Percentiles rank a stretch among this genome's conserved stretches.
Conservation (phyloP, 2,797 vertebrate genomes). For the Limnodromus scolopaceus region DNA sequence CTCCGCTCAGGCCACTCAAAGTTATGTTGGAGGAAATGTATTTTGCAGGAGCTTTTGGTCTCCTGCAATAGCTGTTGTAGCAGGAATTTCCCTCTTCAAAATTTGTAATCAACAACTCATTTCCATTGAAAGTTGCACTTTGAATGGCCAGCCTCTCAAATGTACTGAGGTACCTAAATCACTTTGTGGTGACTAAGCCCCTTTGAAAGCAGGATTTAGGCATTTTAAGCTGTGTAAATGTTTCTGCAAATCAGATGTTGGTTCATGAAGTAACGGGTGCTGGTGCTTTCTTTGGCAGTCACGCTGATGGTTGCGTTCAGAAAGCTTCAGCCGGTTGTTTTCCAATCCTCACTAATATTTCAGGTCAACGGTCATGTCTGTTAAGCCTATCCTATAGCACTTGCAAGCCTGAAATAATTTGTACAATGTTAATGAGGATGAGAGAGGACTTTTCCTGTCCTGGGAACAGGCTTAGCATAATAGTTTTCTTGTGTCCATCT, state of each 20-base stretch:
- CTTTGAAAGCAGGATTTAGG: slow-evolving; percentile 26
- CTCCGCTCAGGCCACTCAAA: too few relatives aligned
- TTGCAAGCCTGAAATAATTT: slow-evolving; percentile 44
- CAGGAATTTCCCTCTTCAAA: background rate
- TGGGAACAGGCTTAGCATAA: background rate
- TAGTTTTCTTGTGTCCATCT: background rate
- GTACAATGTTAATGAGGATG: slow-evolving; percentile 15
- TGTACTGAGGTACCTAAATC: background rate
- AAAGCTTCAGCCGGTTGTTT: background rate
- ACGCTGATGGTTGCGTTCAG: background rate
- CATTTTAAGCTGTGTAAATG: background rate
- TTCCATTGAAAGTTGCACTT: background rate
- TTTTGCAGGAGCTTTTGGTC: background rate
- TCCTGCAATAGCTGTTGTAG: background rate
- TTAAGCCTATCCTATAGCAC: background rate
- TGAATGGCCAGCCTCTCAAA: background rate
- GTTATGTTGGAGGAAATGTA: background rate
- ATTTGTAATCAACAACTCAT: background rate
- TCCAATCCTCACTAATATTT: background rate
- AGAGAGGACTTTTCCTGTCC: slow-evolving; percentile 32
- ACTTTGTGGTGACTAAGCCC: background rate
- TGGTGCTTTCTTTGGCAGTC: slow-evolving; percentile 53
- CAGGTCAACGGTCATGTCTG: background rate
- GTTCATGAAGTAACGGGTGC: background rate
- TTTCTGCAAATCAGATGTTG: slow-evolving; percentile 25